Base-by-base conservation (phyloP, 2,888 invertebrate species). In the Chaetogeoica ovagalla region DNA sequence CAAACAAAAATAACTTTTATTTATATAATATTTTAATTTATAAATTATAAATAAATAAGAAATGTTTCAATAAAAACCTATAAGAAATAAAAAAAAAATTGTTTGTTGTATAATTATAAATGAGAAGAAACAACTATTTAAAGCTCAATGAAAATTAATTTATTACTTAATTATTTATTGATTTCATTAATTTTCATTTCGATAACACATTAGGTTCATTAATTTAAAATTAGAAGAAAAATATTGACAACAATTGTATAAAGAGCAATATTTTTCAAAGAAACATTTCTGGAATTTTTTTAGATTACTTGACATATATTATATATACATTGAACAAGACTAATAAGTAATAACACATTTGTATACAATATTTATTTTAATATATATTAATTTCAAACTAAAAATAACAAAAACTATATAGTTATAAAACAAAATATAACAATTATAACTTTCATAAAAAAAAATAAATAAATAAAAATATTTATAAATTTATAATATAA, bases 311-410 rank as follows among this genome's bases (percentile, higher is more conserved):
- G 8, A 59, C 9, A 21, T 59, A 62, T 62, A 62, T 37, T 63
- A 1, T 37, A 37, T 19, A 63, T 2, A 63, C 15, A 37, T 37
- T 17, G 8, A 63, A 63, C 62, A 63, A 17, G 7, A 37, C 59
- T 62, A 55, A 77, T 43, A 62, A 52, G 11, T 63, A 52, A 73
- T 15, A 76, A 76, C 19, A 77, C 21, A 62, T 52, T 57, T 52
- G 77, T 62, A 70, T 70, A 62, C 39, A 77, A 23, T 62, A 69
- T 62, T 70, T 70, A 70, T 70, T 48, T 69, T 1, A 17, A 55
- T 77, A 69, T 77, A 62, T 77, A 77, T 62, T 77, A 55, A 48
- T 59, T 75, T 68, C 17, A n/a, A 59, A 75, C 23, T 59, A 59
- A 59, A 66, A 59, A 59, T 68, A 74, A 65, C 55, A 65, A 65